These are phyloP conservation scores for Sarcophaga variegata DNA, from an alignment of 2,888 invertebrate species.

Conservation along the genomic window DNA sequence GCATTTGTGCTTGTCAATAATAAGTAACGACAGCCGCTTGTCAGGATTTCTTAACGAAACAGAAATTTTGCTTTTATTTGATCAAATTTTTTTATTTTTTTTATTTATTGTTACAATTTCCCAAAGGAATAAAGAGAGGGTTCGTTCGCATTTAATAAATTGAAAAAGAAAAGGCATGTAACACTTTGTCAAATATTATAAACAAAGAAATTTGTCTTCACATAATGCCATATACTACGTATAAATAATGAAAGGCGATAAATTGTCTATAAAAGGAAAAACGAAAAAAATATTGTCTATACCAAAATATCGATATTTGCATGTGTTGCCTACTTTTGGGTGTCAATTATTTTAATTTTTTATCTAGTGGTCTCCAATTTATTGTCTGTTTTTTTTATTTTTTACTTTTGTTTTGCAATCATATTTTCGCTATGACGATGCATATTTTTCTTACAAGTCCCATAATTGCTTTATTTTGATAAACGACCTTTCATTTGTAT, in stretches of 20 bases:
- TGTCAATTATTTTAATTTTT: neutral
- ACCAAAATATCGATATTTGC: neutral
- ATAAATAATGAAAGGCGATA: too few species aligned
- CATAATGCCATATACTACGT: neutral
- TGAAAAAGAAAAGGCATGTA: slow-evolving; percentile 25
- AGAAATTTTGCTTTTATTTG: slow-evolving; percentile 4
- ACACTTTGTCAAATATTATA: slow-evolving; percentile 64
- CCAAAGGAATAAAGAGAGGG: slow-evolving; percentile 9
- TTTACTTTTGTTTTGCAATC: neutral
- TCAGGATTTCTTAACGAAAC: slow-evolving; percentile 53
- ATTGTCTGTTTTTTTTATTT: neutral
- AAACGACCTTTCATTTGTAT: slow-evolving; percentile 47
- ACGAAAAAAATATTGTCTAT: too few species aligned
- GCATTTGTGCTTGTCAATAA: slow-evolving; percentile 70
- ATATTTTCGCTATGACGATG: slow-evolving; percentile 21
- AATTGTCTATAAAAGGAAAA: too few species aligned
- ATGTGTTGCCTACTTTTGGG: neutral
- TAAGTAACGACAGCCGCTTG: slow-evolving; percentile 69
- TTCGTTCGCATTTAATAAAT: neutral
- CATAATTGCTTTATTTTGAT: slow-evolving; percentile 53
- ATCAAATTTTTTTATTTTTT: slow-evolving; percentile 34
- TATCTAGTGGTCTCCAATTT: neutral
- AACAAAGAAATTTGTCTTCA: slow-evolving; percentile 47
- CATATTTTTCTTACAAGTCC: neutral
- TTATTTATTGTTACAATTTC: slow-evolving; percentile 5